These are phyloP conservation scores for Hydrolagus affinis DNA, from an alignment of 2,113 vertebrate species.

Conservation along the genomic window DNA sequence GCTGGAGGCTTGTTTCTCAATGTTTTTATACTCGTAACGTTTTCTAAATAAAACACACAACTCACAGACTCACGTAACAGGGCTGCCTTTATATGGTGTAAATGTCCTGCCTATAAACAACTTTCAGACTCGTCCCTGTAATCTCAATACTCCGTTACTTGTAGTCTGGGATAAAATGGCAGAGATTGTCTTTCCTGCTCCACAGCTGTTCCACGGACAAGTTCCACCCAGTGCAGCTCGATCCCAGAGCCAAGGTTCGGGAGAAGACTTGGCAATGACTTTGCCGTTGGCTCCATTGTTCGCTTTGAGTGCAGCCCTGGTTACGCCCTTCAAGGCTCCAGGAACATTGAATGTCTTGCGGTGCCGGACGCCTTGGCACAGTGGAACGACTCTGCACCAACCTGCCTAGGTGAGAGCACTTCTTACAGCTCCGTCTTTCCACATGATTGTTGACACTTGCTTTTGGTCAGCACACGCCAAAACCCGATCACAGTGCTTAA, in stretches of 20 bases:
- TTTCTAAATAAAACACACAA: too few species aligned
- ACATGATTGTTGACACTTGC: background rate
- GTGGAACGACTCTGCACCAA: conserved; percentile 86
- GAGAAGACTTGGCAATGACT: conserved; percentile 80
- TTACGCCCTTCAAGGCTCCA: conserved; percentile 73
- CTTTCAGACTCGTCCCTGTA: too few species aligned
- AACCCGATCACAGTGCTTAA: background rate
- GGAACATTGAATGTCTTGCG: conserved; percentile 78
- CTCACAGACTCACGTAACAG: too few species aligned
- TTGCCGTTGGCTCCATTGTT: conserved; percentile 76
- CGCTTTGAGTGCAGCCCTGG: conserved; percentile 88
- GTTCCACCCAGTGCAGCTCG: conserved; percentile 90
- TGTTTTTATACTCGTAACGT: too few species aligned
- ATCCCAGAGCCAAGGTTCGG: conserved; percentile 89
- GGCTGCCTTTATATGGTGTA: too few species aligned
- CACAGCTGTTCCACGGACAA: conserved; percentile 86
- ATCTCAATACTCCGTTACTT: too few species aligned
- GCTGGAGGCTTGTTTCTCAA: too few species aligned
- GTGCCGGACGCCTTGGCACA: conserved; percentile 86
- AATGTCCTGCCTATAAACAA: too few species aligned
- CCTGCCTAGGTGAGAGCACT: conserved; percentile 70
- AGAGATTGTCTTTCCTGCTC: conserved; percentile 14
- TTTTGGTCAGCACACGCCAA: too few species aligned
- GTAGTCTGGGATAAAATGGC: background rate
- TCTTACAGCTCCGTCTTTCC: background rate